Conservation (phyloP, 2,113 vertebrate species). For the Mastomys natalensis region DNA sequence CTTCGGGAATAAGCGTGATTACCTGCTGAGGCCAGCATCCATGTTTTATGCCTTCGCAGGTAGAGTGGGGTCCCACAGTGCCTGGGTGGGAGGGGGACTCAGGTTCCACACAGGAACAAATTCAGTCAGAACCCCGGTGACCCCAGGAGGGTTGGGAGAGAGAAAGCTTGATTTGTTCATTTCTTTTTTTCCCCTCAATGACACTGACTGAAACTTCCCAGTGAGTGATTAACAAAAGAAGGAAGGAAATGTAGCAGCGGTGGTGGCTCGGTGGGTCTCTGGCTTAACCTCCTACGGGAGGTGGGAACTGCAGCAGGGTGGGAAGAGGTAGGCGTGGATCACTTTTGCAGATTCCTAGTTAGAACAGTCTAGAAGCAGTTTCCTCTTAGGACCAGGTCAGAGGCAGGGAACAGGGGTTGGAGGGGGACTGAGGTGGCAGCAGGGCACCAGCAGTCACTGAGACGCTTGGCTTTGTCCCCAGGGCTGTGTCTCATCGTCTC, state of each 20-base stretch:
- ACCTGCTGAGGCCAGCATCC: constrained; percentile 95
- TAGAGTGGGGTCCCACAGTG: constrained; percentile 50
- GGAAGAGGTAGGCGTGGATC: background rate
- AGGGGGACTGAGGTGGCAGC: background rate
- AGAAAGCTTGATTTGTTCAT: background rate
- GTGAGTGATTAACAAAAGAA: background rate
- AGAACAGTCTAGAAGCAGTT: background rate
- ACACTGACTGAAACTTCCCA: too few species aligned
- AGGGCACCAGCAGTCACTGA: background rate
- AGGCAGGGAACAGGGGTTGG: fast-evolving
- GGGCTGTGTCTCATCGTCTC: constrained; percentile 96
- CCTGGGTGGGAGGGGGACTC: fast-evolving
- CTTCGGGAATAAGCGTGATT: constrained; percentile 92
- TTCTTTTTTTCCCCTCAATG: background rate
- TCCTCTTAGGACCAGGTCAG: background rate
- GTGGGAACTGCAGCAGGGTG: background rate
- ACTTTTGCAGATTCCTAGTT: background rate
- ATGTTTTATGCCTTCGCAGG: constrained; percentile 98
- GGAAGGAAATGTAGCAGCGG: background rate
- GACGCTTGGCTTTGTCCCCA: constrained; percentile 70
- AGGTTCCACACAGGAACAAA: background rate
- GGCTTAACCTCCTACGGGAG: background rate
- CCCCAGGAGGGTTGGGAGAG: fast-evolving
- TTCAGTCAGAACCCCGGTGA: background rate
- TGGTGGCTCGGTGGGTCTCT: background rate